A percentile compares a stretch with the other conserved stretches of the same genome.
These are phyloP conservation scores for Sebastes matsubarae DNA, from an alignment of 2,797 vertebrate genomes.

Conservation along the genomic window DNA sequence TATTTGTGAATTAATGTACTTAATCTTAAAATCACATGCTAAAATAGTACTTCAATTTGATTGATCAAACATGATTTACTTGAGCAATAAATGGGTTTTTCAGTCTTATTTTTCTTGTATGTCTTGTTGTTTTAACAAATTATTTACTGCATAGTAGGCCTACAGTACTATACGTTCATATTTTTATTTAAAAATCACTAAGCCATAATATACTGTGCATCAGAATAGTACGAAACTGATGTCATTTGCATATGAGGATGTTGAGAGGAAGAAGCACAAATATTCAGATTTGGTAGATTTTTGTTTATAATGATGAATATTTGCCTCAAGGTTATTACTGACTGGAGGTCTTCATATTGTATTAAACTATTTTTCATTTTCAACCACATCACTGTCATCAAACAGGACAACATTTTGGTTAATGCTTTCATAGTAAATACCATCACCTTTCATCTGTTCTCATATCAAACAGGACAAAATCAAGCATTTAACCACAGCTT, in stretches of 20 bases:
- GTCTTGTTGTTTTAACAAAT: not conserved
- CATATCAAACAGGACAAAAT: slow-evolving; percentile 51
- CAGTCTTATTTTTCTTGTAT: not conserved
- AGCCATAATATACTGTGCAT: not conserved
- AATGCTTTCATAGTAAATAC: slow-evolving; percentile 39
- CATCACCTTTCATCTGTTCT: slow-evolving; percentile 58
- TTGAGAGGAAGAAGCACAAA: not conserved
- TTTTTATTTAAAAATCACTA: not conserved
- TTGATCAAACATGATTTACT: not conserved
- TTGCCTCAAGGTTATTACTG: not conserved
- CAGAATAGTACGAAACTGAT: not conserved
- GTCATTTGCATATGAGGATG: slow-evolving; percentile 9
- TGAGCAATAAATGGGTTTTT: not conserved
- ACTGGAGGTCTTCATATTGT: slow-evolving; percentile 11
- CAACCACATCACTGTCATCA: slow-evolving; percentile 55
- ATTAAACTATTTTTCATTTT: slow-evolving; percentile 52
- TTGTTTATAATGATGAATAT: not conserved
- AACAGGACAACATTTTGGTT: slow-evolving; percentile 7
- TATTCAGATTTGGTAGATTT: not conserved
- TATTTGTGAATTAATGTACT: not conserved
- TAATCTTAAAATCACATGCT: not conserved
- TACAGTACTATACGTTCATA: not conserved
- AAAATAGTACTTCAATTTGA: not conserved
- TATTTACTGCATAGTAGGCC: not conserved
- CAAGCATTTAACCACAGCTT: slow-evolving; percentile 49